Percentiles rank a stretch among this genome's conserved stretches.
Evolutionary conservation across 2,888 invertebrate species (phyloP).

Genomic region (Ophion ellenae): DNA sequence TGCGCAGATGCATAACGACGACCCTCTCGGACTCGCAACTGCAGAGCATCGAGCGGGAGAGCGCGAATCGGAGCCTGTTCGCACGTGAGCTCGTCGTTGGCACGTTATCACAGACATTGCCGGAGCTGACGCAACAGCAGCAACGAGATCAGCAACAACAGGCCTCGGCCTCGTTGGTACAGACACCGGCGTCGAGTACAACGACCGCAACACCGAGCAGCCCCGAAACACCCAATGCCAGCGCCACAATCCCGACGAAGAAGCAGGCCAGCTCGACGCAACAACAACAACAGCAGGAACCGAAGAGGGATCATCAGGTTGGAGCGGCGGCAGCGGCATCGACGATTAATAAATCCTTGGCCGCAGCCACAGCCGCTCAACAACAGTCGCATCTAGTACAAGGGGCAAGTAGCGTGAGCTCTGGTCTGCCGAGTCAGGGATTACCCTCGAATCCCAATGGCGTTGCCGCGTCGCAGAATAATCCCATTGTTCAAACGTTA

Average conservation of each 20-base stretch:
- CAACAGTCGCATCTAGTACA: conserved; percentile 68
- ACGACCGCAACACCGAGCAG: conserved; percentile 76
- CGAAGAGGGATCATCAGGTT: conserved; percentile 75
- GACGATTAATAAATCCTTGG: conserved; percentile 62
- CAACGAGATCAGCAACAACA: conserved; percentile 76
- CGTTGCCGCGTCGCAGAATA: conserved; percentile 77
- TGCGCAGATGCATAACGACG: conserved; percentile 80
- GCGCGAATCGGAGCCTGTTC: conserved; percentile 81
- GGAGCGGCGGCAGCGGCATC: conserved; percentile 47
- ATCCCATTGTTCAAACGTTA: conserved; percentile 81
- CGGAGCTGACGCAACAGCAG: conserved; percentile 77
- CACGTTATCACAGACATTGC: conserved; percentile 80
- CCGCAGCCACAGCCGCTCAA: conserved; percentile 60
- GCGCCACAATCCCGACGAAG: conserved; percentile 72
- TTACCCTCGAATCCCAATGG: conserved; percentile 79
- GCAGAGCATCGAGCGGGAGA: conserved; percentile 81
- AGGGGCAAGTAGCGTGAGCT: conserved; percentile 72
- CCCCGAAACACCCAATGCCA: conserved; percentile 77
- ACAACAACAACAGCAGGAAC: conserved; percentile 70
- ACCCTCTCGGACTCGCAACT: conserved; percentile 80
- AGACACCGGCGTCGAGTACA: conserved; percentile 75
- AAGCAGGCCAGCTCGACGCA: conserved; percentile 70
- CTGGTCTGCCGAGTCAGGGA: conserved; percentile 77
- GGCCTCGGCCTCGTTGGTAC: conserved; percentile 67
- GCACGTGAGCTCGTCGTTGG: conserved; percentile 81